These are phyloP conservation scores for Amphipyra berbera DNA, from an alignment of 2,888 invertebrate genomes.

Conservation along the genomic window DNA sequence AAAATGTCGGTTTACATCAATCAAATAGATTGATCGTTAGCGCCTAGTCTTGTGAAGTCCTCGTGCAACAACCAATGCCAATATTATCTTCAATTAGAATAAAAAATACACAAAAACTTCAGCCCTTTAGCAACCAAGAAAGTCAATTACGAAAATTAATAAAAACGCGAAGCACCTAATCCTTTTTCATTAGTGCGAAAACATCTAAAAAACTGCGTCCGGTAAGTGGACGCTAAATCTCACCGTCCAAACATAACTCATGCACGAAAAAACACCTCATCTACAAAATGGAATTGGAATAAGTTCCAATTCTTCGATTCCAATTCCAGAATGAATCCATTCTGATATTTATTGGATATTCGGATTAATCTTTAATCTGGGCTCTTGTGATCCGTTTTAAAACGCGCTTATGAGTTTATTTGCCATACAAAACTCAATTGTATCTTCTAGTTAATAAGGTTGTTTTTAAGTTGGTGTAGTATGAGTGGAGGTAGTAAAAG, in stretches of 20 bases:
- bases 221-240: constrained; percentile 65
- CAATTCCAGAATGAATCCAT: constrained; percentile 86
- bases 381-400: constrained; percentile 81
- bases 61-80: too few relatives aligned
- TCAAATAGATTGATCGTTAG: too few relatives aligned
- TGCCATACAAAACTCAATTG: constrained; percentile 55
- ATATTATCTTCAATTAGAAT: background rate
- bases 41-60: too few relatives aligned
- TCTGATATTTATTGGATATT: constrained; percentile 87
- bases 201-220: constrained; percentile 53
- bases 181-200: constrained; percentile 63
- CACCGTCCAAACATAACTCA: constrained; percentile 68
- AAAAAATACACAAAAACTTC: constrained; percentile 6
- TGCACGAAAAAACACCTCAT: constrained; percentile 85
- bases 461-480: constrained; percentile 52
- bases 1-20: too few relatives aligned
- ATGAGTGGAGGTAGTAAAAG: constrained; percentile 81
- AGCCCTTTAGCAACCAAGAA: constrained; percentile 36
- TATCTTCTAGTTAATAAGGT: constrained; percentile 58
- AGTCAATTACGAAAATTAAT: constrained; percentile 58
- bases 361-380: constrained; percentile 88
- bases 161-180: constrained; percentile 58
- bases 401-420: constrained; percentile 81
- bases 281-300: constrained; percentile 85
- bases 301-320: constrained; percentile 87